Evolutionary conservation across 2,797 vertebrate species (phyloP), one percentile per base, ranked within the genome.

Genomic region (Hyperoplus lanceolatus): DNA sequence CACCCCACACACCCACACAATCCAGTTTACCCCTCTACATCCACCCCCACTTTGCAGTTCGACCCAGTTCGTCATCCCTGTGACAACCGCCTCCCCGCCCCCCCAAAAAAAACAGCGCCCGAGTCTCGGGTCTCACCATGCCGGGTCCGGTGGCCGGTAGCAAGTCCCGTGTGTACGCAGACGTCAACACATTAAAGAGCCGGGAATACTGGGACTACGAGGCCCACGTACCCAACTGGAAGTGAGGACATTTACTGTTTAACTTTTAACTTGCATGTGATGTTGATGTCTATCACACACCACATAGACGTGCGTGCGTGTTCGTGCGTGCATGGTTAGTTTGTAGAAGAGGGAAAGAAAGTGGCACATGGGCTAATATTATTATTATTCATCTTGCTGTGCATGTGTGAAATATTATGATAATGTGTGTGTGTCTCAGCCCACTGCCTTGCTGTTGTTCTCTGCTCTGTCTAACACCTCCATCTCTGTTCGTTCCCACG

Each of bases 151-250:
- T 96, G 94, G 96, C 97, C 91, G 97, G 97, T 92, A 99, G 98
- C 94, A 97, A 97, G 95, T 96, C 98, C 94, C 97, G 97, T 93
- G 97, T 98, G 90, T 99, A 99, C 94, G 97, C 97, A 88, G 98
- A 99, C 89, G 97, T 97, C 92, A 99, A 99, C 96, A 97, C 97
- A 91, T 94, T 97, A 94, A 97, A 97, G 95, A 98, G 97, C 96
- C 96, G 98, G 92, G 98, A 98, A 85, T 99, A 99, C 95, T 99
- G 98, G 98, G 98, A 99, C 94, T 99, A 99, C 88, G 98, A 99
- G 93, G 92, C 97, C 85, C 97, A 99, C 94, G 95, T 97, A 77
- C 97, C 97, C 77, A 97, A 95, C 94, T 99, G 98, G 98, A 98
- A 97, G 98, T 99, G 95, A 98, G 94, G 73, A 66, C 12, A 76